A percentile compares a stretch with the other conserved stretches of the same genome.
Evolutionary conservation across 2,888 invertebrate species (phyloP).

Genomic region (Sturmia bella): DNA sequence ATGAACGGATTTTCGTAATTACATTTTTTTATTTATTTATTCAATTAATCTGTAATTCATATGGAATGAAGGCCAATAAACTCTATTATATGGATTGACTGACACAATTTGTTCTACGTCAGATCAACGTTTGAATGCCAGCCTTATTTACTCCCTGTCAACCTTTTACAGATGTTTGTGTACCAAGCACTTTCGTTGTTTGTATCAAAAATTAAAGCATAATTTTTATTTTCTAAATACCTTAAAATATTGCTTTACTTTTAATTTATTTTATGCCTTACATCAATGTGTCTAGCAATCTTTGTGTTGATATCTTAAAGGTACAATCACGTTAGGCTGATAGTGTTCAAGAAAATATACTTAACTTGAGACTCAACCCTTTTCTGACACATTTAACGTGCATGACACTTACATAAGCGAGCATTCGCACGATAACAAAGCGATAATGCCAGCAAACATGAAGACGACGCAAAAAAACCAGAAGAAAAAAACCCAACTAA

Average conservation of each 20-base stretch:
- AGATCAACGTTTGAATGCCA: too few relatives aligned
- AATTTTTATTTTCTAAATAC: neutral
- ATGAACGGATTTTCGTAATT: too few relatives aligned
- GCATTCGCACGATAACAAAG: constrained; percentile 73
- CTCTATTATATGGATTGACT: too few relatives aligned
- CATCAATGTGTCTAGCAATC: neutral
- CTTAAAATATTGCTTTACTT: neutral
- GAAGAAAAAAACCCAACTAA: constrained; percentile 2
- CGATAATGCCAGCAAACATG: constrained; percentile 78
- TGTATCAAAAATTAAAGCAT: neutral
- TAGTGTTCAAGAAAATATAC: constrained; percentile 58
- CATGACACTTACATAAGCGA: constrained; percentile 79
- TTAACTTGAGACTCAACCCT: constrained; percentile 64
- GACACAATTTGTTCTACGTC: too few relatives aligned
- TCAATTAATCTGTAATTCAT: too few relatives aligned
- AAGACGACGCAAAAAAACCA: constrained; percentile 60
- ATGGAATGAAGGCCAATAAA: too few relatives aligned
- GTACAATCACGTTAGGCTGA: constrained; percentile 59
- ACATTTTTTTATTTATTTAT: too few relatives aligned
- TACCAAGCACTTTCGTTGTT: neutral
- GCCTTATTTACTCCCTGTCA: too few relatives aligned
- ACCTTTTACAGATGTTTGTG: too few relatives aligned
- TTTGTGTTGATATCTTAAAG: constrained; percentile 28
- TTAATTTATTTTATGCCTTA: neutral
- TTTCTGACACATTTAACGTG: constrained; percentile 75